Conservation (phyloP, 2,113 vertebrate species). For the Sus scrofa region DNA sequence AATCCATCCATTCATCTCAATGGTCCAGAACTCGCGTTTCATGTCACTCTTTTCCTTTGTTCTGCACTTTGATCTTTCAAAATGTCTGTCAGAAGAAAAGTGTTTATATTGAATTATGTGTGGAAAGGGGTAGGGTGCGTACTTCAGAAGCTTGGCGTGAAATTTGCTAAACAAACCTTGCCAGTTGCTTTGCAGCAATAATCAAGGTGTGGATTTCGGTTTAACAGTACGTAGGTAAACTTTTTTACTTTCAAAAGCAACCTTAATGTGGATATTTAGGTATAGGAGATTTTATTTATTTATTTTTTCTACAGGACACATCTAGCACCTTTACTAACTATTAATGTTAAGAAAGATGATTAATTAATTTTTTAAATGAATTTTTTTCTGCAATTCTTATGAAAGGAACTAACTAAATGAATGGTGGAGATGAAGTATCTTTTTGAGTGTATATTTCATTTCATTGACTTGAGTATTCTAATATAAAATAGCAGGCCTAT, state of each 20-base stretch:
- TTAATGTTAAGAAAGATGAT: constrained; percentile 57
- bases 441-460: not conserved
- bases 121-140: constrained; percentile 88
- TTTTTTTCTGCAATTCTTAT: not conserved
- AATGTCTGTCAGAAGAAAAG: constrained; percentile 89
- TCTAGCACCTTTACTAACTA: constrained; percentile 50
- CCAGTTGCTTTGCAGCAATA: constrained; percentile 72
- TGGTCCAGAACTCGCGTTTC: constrained; percentile 86
- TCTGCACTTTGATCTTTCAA: constrained; percentile 93
- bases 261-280: constrained; percentile 48
- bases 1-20: constrained; percentile 89
- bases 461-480: not conserved
- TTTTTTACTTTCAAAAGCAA: constrained; percentile 76
- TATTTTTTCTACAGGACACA: not conserved
- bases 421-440: not conserved
- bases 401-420: constrained; percentile 35
- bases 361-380: constrained; percentile 9
- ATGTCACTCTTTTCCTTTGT: constrained; percentile 92
- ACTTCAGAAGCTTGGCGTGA: constrained; percentile 91
- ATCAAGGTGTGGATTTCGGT: constrained; percentile 85
- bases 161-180: constrained; percentile 95
- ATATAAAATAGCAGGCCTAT: not conserved
- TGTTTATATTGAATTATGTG: constrained; percentile 93
- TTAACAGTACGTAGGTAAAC: constrained; percentile 78
- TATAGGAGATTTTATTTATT: constrained; percentile 37